Base-by-base conservation (phyloP, 2,888 invertebrate species). In the Agrotis ipsilon region DNA sequence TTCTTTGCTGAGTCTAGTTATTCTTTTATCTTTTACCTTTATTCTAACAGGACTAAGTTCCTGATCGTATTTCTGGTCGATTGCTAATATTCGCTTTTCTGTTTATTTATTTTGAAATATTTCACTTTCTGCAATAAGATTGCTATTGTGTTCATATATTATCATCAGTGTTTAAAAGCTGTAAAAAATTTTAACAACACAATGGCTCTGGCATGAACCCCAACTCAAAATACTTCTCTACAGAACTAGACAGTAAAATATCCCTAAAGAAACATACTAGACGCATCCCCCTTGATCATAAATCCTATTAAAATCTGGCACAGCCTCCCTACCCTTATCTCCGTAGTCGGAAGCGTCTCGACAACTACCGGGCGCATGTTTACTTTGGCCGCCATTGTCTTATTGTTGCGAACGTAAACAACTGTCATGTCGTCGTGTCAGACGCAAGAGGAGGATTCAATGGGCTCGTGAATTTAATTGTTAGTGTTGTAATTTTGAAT, bases 311-410 rank as follows among this genome's bases (percentile, higher is more conserved):
- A 55, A 63, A 48, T 52, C 48, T 57, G 1, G 60, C 32, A 49
- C 58, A 60, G 49, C 32, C 43, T 45, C 51, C 13, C 32, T 13
- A 46, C 58, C 71, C 61, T 78, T 77, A 55, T 78, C 78, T 70
- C 0, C 14, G 18, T 14, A 19, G 58, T 67, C 78, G 84, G 81
- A 77, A 84, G 58, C 59, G 61, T 45, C 64, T 60, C 54, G 49
- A 63, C 82, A 49, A 51, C 60, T 65, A 11, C 62, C 49, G 39
- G 43, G 16, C 54, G 61, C 11, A 45, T 83, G 84, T 82, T 82
- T 84, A 75, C 83, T 57, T 43, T 59, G 51, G 66, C 52, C 45
- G 43, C 48, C 72, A 82, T 84, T 82, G 82, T 82, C 68, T 82
- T 63, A 48, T 70, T 66, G 75, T 67, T 52, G 61, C 16, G 13